These are phyloP conservation scores for Contarinia nasturtii DNA, from an alignment of 1,140 invertebrate species.

Conservation along the genomic window DNA sequence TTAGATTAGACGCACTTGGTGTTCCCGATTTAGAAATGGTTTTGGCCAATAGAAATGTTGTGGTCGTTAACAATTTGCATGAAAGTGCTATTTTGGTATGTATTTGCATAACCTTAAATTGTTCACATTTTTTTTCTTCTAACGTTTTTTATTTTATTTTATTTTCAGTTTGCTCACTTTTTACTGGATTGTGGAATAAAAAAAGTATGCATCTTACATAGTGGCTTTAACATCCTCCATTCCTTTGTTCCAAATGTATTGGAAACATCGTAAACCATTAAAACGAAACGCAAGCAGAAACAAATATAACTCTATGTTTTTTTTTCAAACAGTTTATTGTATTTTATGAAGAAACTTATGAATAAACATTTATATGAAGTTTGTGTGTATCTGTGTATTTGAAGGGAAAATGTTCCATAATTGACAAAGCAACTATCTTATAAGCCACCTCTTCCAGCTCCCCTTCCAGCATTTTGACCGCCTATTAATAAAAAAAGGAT, in stretches of 20 bases:
- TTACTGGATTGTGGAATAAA: slow-evolving; percentile 41
- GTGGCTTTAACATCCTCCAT: slow-evolving; percentile 43
- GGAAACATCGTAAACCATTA: slow-evolving; percentile 9
- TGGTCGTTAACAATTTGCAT: slow-evolving; percentile 57
- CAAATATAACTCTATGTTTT: too few relatives aligned
- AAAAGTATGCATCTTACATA: slow-evolving; percentile 51
- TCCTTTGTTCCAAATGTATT: slow-evolving; percentile 40
- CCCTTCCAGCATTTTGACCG: too few relatives aligned
- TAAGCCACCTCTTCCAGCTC: too few relatives aligned
- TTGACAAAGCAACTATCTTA: too few relatives aligned
- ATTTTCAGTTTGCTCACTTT: slow-evolving; percentile 47
- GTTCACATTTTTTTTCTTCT: too few relatives aligned
- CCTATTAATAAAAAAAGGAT: too few relatives aligned
- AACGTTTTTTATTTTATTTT: slow-evolving; percentile 7
- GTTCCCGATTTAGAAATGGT: slow-evolving; percentile 36
- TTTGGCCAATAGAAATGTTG: slow-evolving; percentile 41
- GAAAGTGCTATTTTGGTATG: slow-evolving; percentile 54
- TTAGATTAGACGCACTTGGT: slow-evolving; percentile 37
- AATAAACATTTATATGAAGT: too few relatives aligned
- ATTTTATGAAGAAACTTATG: too few relatives aligned
- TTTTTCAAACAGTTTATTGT: too few relatives aligned
- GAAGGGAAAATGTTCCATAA: too few relatives aligned
- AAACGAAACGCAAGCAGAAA: not conserved
- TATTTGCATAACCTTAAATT: slow-evolving; percentile 6
- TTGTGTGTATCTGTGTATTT: too few relatives aligned